phyloP scores from a whole-genome alignment of 2,888 invertebrate genomes.

The Lithophane ornitopus region DNA sequence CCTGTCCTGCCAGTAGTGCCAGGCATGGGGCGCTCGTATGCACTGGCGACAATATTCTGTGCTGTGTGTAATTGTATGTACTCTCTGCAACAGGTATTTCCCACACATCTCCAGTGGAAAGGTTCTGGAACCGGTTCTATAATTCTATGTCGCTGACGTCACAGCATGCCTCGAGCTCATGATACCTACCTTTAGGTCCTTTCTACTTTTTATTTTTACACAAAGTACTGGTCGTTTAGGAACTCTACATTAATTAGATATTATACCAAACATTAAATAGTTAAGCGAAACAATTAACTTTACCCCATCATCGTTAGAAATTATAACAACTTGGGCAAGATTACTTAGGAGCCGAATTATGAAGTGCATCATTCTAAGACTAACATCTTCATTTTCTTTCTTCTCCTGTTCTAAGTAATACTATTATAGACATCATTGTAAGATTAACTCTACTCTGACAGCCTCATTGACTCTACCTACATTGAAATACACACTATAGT shows the following conservation, averaged over 20 bases:
- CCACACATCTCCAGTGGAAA: slow-evolving; percentile 77
- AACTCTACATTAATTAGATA: slow-evolving; percentile 28
- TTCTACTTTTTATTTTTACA: slow-evolving; percentile 66
- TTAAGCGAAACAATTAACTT: not conserved
- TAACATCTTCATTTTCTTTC: not conserved
- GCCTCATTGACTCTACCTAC: not conserved
- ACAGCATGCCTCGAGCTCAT: slow-evolving; percentile 71
- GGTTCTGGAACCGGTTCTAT: slow-evolving; percentile 78
- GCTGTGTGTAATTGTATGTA: slow-evolving; percentile 69
- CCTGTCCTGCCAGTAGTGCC: slow-evolving; percentile 41
- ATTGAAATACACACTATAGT: not conserved
- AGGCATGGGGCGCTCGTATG: slow-evolving; percentile 54
- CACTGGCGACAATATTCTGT: slow-evolving; percentile 68
- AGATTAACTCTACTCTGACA: not conserved
- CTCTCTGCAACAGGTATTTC: slow-evolving; percentile 79
- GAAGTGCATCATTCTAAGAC: not conserved
- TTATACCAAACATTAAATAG: not conserved
- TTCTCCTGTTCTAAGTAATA: no score
- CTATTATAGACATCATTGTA: not conserved
- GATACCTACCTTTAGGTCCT: slow-evolving; percentile 69
- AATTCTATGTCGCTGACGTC: slow-evolving; percentile 75
- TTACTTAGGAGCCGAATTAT: not conserved
- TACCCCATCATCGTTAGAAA: not conserved
- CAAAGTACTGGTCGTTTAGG: slow-evolving; percentile 24
- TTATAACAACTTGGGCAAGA: not conserved